A percentile compares a stretch with the other conserved stretches of the same genome.
These are phyloP conservation scores for Archilochus colubris DNA, from an alignment of 2,113 vertebrate genomes.

Conservation along the genomic window DNA sequence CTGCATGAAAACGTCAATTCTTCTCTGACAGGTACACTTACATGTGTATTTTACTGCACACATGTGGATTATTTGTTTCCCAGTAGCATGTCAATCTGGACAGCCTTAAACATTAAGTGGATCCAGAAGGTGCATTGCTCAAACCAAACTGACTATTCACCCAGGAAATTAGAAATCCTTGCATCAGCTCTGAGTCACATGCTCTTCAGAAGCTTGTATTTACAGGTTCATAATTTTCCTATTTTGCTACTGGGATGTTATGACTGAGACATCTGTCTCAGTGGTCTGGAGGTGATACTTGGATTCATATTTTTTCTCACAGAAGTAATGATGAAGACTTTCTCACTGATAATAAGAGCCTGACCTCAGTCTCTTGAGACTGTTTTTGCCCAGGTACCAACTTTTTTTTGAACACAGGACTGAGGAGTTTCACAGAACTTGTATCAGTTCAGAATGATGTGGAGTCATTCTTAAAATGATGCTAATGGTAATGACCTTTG, in stretches of 20 bases:
- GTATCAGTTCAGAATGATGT: accelerated
- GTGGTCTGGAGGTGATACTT: neutral
- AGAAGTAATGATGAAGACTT: neutral
- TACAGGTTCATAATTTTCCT: constrained; percentile 4
- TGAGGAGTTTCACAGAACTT: neutral
- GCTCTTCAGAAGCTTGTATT: constrained; percentile 17
- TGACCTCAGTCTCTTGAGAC: neutral
- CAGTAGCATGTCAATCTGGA: neutral
- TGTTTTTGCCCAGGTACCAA: neutral
- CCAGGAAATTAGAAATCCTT: constrained; percentile 58
- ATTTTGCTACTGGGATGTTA: constrained; percentile 38
- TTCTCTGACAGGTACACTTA: neutral
- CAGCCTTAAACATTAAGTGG: neutral
- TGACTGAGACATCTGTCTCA: constrained; percentile 26
- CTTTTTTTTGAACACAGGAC: neutral
- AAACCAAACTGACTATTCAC: constrained; percentile 17
- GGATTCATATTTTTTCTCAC: neutral
- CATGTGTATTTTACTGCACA: neutral
- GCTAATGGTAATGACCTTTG: neutral
- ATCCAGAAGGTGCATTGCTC: neutral
- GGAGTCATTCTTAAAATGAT: neutral
- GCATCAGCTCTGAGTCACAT: constrained; percentile 56
- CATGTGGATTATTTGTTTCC: neutral
- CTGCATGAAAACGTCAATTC: neutral
- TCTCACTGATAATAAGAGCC: neutral